phyloP scores from a whole-genome alignment of 2,888 invertebrate species.

The Euplagia quadripunctaria region DNA sequence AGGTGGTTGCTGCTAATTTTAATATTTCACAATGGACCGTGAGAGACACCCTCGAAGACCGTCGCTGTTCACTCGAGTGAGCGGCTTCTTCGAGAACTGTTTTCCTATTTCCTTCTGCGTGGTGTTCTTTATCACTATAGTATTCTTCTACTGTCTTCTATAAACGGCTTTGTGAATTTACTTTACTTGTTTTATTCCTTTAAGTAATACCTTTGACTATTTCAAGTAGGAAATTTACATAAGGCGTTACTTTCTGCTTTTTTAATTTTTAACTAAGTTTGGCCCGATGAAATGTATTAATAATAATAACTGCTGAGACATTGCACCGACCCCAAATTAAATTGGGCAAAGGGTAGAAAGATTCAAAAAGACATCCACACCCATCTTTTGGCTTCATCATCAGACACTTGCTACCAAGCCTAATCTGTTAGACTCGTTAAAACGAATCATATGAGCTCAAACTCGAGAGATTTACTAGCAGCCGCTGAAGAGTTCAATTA shows the following conservation, averaged over 20 bases:
- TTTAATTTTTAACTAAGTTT: too few relatives aligned
- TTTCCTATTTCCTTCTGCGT: constrained; percentile 75
- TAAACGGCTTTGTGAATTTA: constrained; percentile 57
- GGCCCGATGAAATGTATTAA: too few relatives aligned
- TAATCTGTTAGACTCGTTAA: too few relatives aligned
- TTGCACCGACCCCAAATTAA: too few relatives aligned
- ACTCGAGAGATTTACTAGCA: too few relatives aligned
- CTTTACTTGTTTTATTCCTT: constrained; percentile 30
- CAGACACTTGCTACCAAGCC: too few relatives aligned
- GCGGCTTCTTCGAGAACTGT: constrained; percentile 68
- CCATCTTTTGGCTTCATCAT: too few relatives aligned
- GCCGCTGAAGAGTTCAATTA: too few relatives aligned
- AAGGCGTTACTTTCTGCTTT: not conserved
- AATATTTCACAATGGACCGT: constrained; percentile 54
- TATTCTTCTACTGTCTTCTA: constrained; percentile 76
- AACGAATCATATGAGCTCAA: too few relatives aligned
- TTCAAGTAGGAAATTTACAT: not conserved
- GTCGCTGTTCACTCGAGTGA: constrained; percentile 61
- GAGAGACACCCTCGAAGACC: constrained; percentile 50
- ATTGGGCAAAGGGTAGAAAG: too few relatives aligned
- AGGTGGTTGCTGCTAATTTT: constrained; percentile 78
- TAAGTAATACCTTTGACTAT: not conserved
- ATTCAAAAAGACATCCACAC: too few relatives aligned
- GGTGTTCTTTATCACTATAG: constrained; percentile 73
- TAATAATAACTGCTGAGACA: too few relatives aligned